Evolutionary conservation across 2,888 invertebrate species (phyloP).

Genomic region (Uropetala carovei): DNA sequence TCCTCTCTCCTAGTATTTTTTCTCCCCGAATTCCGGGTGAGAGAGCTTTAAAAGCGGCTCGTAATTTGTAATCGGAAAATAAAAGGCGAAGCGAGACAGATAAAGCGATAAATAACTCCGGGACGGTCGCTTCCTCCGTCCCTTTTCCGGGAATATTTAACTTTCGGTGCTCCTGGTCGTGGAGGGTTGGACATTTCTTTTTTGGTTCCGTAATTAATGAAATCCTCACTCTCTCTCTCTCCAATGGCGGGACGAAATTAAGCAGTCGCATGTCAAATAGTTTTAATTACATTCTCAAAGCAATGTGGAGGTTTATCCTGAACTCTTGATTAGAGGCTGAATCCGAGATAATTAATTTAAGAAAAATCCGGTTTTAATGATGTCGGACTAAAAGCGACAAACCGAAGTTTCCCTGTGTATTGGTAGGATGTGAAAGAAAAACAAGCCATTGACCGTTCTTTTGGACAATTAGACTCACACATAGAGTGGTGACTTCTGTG

Average conservation of each 20-base stretch:
- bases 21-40: background rate
- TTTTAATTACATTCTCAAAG: too few relatives aligned
- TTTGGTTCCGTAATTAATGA: too few relatives aligned
- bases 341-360: slow-evolving; percentile 16
- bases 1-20: background rate
- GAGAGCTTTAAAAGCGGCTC: background rate
- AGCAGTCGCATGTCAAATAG: too few relatives aligned
- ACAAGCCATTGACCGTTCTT: too few relatives aligned
- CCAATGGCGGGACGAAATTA: too few relatives aligned
- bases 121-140: background rate
- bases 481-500: too few relatives aligned
- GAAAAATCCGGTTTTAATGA: slow-evolving; percentile 13
- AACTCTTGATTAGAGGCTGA: slow-evolving; percentile 6
- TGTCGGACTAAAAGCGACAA: background rate
- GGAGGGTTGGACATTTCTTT: background rate
- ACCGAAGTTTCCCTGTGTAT: too few relatives aligned
- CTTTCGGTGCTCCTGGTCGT: background rate
- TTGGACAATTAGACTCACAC: too few relatives aligned
- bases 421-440: too few relatives aligned
- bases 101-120: slow-evolving; percentile 23
- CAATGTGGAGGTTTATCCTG: too few relatives aligned
- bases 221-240: too few relatives aligned
- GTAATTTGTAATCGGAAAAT: slow-evolving; percentile 39
- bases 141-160: background rate
- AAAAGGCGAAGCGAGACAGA: slow-evolving; percentile 3